phyloP scores from a whole-genome alignment of 2,797 vertebrate species.

The Apodemus agrarius region DNA sequence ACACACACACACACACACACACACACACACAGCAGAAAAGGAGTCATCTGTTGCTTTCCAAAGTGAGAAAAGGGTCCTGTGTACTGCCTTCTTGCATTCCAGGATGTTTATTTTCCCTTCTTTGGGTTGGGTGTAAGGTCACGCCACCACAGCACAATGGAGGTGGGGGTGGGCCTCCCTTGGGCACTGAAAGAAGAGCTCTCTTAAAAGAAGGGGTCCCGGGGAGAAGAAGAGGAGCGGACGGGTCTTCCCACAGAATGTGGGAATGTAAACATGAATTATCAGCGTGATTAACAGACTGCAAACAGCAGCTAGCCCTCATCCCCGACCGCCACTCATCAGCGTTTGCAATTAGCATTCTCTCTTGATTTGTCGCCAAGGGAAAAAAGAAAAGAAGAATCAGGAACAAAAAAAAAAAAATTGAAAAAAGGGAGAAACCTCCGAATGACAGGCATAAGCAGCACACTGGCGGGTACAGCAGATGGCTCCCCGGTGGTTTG shows the following conservation, averaged over 20 bases:
- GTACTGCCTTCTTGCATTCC: neutral
- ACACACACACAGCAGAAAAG: neutral
- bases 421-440: neutral
- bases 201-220: neutral
- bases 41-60: neutral
- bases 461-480: neutral
- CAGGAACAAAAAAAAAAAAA: neutral
- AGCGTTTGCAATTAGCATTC: slow-evolving; percentile 3
- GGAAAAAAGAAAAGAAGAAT: neutral
- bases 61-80: too few relatives aligned
- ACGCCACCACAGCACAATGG: too few relatives aligned
- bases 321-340: neutral
- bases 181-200: neutral
- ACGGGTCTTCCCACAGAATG: neutral
- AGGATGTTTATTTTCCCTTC: neutral
- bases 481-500: neutral
- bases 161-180: neutral
- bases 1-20: too few relatives aligned
- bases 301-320: neutral
- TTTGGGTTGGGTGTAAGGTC: neutral
- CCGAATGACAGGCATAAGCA: neutral
- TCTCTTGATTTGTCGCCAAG: neutral
- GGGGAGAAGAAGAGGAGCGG: neutral
- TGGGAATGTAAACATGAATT: neutral
- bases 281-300: slow-evolving; percentile 14